These are phyloP conservation scores for Microcebus murinus DNA, from an alignment of 2,113 vertebrate species.

Conservation along the genomic window DNA sequence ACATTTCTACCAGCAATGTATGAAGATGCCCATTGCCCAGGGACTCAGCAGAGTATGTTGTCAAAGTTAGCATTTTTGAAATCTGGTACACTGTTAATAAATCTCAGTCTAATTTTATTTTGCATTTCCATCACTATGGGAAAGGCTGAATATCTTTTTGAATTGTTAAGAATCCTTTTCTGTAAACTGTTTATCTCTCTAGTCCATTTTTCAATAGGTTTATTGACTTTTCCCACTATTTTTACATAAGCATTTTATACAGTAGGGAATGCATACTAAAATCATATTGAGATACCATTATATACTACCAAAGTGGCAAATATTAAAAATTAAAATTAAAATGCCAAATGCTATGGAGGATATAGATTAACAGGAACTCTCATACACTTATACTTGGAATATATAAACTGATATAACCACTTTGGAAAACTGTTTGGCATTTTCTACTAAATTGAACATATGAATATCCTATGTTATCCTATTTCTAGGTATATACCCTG, in stretches of 20 bases:
- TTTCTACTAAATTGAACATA: constrained; percentile 4
- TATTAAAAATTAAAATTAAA: constrained; percentile 21
- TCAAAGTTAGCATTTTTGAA: not conserved
- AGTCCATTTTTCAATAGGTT: not conserved
- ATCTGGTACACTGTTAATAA: not conserved
- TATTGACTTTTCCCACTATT: not conserved
- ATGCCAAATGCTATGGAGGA: not conserved
- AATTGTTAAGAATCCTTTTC: not conserved
- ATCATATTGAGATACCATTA: not conserved
- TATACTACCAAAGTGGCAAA: not conserved
- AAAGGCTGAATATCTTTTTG: not conserved
- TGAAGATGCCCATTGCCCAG: not conserved
- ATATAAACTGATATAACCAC: not conserved
- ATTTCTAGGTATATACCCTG: not conserved
- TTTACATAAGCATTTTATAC: not conserved
- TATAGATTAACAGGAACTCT: not conserved
- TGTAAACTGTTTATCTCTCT: not conserved
- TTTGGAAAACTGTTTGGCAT: not conserved
- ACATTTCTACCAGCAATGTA: not conserved
- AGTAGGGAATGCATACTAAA: not conserved
- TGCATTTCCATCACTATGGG: not conserved
- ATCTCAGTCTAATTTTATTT: not conserved
- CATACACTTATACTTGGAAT: not conserved
- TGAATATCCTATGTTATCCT: not conserved
- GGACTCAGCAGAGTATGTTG: not conserved